A percentile compares a stretch with the other conserved stretches of the same genome.
These are phyloP conservation scores for Antrozous pallidus DNA, from an alignment of 2,797 vertebrate genomes.

Conservation along the genomic window DNA sequence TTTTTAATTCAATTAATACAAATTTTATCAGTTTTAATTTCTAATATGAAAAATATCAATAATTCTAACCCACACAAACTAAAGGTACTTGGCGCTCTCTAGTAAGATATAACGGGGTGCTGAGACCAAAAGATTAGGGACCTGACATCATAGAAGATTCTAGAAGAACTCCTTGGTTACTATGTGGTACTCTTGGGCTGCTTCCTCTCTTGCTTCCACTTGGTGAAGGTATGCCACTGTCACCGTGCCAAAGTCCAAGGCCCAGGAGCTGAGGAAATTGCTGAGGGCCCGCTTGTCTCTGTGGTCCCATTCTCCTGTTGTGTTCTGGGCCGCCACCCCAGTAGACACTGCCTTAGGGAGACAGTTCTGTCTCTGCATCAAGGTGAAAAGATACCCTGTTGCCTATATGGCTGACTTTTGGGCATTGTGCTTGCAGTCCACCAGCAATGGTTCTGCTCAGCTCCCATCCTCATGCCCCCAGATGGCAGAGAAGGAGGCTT, in stretches of 20 bases:
- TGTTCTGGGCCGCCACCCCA: not conserved
- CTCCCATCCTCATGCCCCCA: rapidly evolving
- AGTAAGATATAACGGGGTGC: not conserved
- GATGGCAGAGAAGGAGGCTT: not conserved
- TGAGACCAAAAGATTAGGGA: not conserved
- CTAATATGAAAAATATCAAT: not conserved
- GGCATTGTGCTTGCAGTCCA: not conserved
- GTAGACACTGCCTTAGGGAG: not conserved
- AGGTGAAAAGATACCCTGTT: rapidly evolving
- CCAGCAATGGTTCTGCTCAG: not conserved
- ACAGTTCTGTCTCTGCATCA: not conserved
- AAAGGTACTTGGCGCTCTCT: not conserved
- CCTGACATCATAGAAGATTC: not conserved
- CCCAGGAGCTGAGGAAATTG: not conserved
- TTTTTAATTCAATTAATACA: not conserved
- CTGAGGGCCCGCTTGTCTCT: not conserved
- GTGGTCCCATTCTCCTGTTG: rapidly evolving
- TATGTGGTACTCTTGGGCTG: rapidly evolving
- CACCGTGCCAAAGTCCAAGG: not conserved
- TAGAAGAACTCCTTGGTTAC: not conserved
- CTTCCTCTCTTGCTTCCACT: not conserved
- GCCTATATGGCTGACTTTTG: too few relatives aligned
- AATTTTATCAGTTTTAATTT: not conserved
- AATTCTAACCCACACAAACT: not conserved
- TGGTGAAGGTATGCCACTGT: not conserved